These are phyloP conservation scores for Gallinago undulata DNA, from an alignment of 2,113 vertebrate genomes.

Conservation along the genomic window DNA sequence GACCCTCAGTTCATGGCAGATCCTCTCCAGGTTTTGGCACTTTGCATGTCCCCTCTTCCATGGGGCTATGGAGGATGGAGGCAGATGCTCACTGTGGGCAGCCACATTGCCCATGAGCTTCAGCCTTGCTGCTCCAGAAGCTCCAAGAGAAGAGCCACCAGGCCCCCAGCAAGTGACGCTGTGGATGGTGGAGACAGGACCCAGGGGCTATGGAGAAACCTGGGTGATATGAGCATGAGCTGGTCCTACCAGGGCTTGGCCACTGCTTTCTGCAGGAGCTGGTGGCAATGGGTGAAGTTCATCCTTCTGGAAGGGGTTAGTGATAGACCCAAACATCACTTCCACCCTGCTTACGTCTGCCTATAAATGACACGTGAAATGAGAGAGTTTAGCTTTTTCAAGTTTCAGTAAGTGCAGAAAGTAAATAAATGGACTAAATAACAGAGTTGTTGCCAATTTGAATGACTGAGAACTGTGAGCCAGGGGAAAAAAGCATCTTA, in stretches of 20 bases:
- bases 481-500: not conserved
- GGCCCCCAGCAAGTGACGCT: not conserved
- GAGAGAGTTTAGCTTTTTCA: not conserved
- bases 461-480: not conserved
- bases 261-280: not conserved
- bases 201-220: not conserved
- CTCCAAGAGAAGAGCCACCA: not conserved
- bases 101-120: not conserved
- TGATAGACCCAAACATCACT: not conserved
- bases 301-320: not conserved
- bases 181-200: not conserved
- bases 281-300: not conserved
- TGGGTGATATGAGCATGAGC: not conserved
- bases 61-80: not conserved
- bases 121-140: not conserved
- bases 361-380: not conserved
- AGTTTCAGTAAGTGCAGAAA: not conserved
- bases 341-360: not conserved
- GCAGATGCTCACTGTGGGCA: not conserved
- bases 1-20: not conserved
- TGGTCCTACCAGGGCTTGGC: not conserved
- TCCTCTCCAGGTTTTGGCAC: not conserved
- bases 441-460: not conserved
- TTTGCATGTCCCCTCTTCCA: fast-evolving
- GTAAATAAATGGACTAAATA: not conserved